phyloP scores from a whole-genome alignment of 2,113 vertebrate species.

The Microcebus tavaratra region DNA sequence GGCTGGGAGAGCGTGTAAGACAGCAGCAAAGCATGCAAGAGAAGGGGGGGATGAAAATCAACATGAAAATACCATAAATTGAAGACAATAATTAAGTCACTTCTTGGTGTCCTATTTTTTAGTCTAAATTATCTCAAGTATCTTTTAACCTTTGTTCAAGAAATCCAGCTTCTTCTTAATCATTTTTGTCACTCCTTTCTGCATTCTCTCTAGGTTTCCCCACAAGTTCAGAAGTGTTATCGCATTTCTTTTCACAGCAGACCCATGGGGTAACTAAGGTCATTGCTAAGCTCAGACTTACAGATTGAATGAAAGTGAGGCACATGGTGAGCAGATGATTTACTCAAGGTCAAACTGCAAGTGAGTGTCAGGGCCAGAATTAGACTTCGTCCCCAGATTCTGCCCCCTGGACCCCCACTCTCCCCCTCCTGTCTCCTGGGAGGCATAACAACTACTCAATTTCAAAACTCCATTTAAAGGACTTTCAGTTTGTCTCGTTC shows the following conservation, averaged over 20 bases:
- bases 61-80: background rate
- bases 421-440: background rate
- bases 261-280: background rate
- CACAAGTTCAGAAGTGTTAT: background rate
- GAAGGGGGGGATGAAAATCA: background rate
- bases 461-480: background rate
- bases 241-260: background rate
- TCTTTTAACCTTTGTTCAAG: background rate
- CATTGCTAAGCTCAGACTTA: background rate
- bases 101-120: background rate
- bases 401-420: fast-evolving
- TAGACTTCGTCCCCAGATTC: background rate
- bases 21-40: no score
- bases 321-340: fast-evolving
- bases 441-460: background rate
- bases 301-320: background rate
- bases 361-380: background rate
- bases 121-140: background rate
- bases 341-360: background rate
- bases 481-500: background rate
- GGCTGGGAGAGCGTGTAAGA: fast-evolving
- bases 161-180: background rate
- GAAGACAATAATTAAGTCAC: background rate
- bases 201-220: background rate
- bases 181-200: background rate